A percentile compares a stretch with the other conserved stretches of the same genome.
These are phyloP conservation scores for Tigriopus japonicus DNA, from an alignment of 1,140 invertebrate genomes.

Conservation along the genomic window DNA sequence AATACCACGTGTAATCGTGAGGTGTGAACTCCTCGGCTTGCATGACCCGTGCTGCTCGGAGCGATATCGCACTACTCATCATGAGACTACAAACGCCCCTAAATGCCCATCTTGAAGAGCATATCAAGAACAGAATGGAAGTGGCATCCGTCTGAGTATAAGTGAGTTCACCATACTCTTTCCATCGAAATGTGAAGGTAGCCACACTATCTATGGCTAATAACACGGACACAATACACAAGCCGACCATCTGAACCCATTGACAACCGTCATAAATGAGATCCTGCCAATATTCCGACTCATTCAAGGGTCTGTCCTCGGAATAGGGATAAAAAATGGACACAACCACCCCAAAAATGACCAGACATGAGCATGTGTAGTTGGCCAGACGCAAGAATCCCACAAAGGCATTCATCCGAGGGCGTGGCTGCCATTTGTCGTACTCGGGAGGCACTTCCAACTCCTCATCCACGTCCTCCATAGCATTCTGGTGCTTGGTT, in stretches of 20 bases:
- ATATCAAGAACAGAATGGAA: constrained; percentile 6
- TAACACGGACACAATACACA: not conserved
- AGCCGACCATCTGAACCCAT: constrained; percentile 4
- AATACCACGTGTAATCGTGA: not conserved
- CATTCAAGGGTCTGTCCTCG: not conserved
- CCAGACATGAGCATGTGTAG: not conserved
- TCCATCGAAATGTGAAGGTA: constrained; percentile 13
- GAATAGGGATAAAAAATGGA: not conserved
- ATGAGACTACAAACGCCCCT: not conserved
- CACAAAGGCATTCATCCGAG: not conserved
- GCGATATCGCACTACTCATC: not conserved
- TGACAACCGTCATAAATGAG: not conserved
- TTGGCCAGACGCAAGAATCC: not conserved
- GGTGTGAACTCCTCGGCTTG: not conserved
- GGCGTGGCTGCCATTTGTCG: not conserved
- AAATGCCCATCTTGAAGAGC: not conserved
- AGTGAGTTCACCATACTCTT: constrained; percentile 12
- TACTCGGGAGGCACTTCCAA: too few species aligned
- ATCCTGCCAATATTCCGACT: not conserved
- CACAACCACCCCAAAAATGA: not conserved
- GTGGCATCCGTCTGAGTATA: constrained; percentile 6
- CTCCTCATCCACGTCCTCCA: too few species aligned
- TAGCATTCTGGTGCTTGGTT: too few species aligned
- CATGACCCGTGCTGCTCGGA: not conserved
- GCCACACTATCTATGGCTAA: constrained; percentile 3